These are phyloP conservation scores for Poicephalus meyeri DNA, from an alignment of 2,113 vertebrate species.

Conservation along the genomic window DNA sequence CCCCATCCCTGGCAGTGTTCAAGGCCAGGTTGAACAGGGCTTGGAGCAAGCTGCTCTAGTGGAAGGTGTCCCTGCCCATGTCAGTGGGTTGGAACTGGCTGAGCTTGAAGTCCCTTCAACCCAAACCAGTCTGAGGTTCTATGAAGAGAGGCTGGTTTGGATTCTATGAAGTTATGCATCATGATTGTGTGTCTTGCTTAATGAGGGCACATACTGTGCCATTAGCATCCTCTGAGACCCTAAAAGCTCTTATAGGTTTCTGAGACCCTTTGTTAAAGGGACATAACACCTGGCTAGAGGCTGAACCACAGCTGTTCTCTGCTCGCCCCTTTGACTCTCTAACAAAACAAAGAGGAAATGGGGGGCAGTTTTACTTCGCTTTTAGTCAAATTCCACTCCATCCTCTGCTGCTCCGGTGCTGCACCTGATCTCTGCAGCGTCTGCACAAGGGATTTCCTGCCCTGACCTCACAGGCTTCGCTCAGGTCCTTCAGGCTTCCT, in stretches of 20 bases:
- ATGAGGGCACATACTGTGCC: fast-evolving
- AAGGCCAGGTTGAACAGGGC: neutral
- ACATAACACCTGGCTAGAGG: neutral
- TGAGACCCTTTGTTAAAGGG: neutral
- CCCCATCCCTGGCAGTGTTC: no score
- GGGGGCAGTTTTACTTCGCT: fast-evolving
- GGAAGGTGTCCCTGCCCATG: neutral
- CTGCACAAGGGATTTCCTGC: neutral
- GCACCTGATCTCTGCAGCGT: neutral
- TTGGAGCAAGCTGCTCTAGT: neutral
- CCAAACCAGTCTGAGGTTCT: neutral
- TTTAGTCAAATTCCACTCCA: no score
- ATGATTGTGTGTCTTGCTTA: neutral
- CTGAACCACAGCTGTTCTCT: neutral
- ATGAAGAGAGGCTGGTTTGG: neutral
- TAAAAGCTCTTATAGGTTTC: neutral
- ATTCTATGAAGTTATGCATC: neutral
- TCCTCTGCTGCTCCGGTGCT: fast-evolving
- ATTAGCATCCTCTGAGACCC: neutral
- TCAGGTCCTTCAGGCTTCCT: constrained; percentile 33
- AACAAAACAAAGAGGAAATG: fast-evolving
- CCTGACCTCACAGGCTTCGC: neutral
- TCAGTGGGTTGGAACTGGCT: neutral
- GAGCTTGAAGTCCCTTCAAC: neutral
- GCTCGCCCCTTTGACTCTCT: fast-evolving